A percentile compares a stretch with the other conserved stretches of the same genome.
These are phyloP conservation scores for Muricea muricata DNA, from an alignment of 92 coral and sea anemone species.

Conservation along the genomic window DNA sequence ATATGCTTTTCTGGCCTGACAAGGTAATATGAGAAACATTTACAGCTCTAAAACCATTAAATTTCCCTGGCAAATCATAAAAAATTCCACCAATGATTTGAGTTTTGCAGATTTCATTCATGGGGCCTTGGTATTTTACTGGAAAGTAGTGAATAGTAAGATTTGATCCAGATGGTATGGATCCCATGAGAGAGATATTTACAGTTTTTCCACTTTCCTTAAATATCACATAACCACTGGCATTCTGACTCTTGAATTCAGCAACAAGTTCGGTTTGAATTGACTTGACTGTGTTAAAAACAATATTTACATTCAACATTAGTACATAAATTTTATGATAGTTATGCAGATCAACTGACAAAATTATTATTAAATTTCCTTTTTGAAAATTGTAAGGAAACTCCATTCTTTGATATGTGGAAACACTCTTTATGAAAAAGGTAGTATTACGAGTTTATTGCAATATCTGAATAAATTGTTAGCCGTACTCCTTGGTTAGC, in stretches of 20 bases:
- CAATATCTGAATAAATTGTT: too few relatives aligned
- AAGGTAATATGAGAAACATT: slow-evolving; percentile 50
- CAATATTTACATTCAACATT: neutral
- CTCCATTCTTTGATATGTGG: too few relatives aligned
- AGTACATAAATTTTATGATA: neutral
- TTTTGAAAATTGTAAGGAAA: too few relatives aligned
- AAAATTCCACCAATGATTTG: slow-evolving; percentile 6
- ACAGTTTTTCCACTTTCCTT: neutral
- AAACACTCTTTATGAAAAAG: too few relatives aligned
- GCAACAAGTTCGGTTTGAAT: neutral
- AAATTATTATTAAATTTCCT: too few relatives aligned
- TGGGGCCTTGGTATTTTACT: slow-evolving; percentile 12
- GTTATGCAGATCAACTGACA: neutral
- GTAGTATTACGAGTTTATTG: too few relatives aligned
- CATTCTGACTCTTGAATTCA: neutral
- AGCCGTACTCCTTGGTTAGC: too few relatives aligned
- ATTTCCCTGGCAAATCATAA: slow-evolving; percentile 68
- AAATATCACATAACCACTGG: neutral
- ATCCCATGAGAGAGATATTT: neutral
- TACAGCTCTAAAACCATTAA: slow-evolving; percentile 28
- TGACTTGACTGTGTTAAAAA: neutral
- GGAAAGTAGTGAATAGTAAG: slow-evolving; percentile 23
- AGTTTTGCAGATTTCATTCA: slow-evolving; percentile 20
- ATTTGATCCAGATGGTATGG: neutral
- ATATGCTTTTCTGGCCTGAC: slow-evolving; percentile 72